These are phyloP conservation scores for Gerris lacustris DNA, from an alignment of 2,888 invertebrate genomes.

Conservation along the genomic window DNA sequence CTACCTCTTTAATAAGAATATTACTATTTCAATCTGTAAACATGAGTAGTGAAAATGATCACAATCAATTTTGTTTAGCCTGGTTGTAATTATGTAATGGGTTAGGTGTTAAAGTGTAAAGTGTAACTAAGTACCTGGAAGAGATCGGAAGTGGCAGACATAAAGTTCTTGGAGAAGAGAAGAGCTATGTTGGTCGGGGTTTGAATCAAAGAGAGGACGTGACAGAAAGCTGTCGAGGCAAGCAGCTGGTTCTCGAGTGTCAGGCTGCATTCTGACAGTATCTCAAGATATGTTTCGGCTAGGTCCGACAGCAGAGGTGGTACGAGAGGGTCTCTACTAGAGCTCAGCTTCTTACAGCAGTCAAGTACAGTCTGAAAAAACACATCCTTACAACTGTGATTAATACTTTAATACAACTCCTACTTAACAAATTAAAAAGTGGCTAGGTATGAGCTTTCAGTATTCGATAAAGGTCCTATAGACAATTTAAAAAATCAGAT, in stretches of 20 bases:
- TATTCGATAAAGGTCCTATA: too few species aligned
- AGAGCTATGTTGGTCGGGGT: conserved; percentile 22
- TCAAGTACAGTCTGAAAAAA: conserved; percentile 13
- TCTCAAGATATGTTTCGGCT: conserved; percentile 19
- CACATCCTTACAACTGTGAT: not conserved
- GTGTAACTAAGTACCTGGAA: conserved; percentile 1
- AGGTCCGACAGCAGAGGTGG: conserved; percentile 22
- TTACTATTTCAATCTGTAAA: too few species aligned
- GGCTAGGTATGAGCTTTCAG: too few species aligned
- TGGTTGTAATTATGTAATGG: too few species aligned
- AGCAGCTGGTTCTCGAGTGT: conserved; percentile 17
- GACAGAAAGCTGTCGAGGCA: conserved; percentile 22
- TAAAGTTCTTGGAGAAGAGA: conserved; percentile 24
- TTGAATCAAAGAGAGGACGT: conserved; percentile 21
- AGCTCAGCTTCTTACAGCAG: not conserved
- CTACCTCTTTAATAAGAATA: too few species aligned
- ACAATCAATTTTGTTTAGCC: too few species aligned
- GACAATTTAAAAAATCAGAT: too few species aligned
- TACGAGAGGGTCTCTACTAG: conserved; percentile 11
- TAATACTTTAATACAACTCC: not conserved
- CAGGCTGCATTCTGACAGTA: conserved; percentile 13
- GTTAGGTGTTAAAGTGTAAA: too few species aligned
- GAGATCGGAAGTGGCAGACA: conserved; percentile 14
- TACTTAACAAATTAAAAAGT: not conserved
- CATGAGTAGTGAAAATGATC: too few species aligned